Percentiles rank a stretch among this genome's conserved stretches.
Conservation (phyloP, 1,140 invertebrate genomes). For the Ceratina japonica region DNA sequence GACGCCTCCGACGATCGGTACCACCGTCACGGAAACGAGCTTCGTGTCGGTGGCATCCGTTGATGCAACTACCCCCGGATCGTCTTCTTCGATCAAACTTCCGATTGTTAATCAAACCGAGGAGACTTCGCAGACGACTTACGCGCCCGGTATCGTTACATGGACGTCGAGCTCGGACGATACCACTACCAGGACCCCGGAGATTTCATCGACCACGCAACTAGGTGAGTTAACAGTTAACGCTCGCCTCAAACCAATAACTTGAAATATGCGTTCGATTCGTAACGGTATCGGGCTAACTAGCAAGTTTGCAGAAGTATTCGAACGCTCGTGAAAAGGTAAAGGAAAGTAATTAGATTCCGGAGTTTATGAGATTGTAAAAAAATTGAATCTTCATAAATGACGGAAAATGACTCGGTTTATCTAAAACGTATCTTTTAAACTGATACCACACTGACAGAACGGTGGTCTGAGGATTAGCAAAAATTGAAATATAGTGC, state of each 20-base stretch:
- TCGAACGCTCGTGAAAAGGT: too few species aligned
- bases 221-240: constrained; percentile 38
- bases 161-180: constrained; percentile 82
- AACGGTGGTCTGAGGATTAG: too few species aligned
- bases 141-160: constrained; percentile 79
- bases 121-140: constrained; percentile 62
- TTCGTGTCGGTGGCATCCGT: not conserved
- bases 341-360: too few species aligned
- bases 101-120: constrained; percentile 38
- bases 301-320: not conserved
- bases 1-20: constrained; percentile 1
- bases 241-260: not conserved
- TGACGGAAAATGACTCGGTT: too few species aligned
- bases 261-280: not conserved
- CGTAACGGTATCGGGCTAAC: not conserved
- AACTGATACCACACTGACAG: too few species aligned
- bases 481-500: too few species aligned
- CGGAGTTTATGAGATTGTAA: too few species aligned
- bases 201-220: constrained; percentile 46
- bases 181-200: constrained; percentile 62
- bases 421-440: too few species aligned
- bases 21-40: constrained; percentile 25
- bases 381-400: too few species aligned
- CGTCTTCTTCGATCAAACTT: constrained; percentile 41
- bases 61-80: constrained; percentile 26